phyloP scores from a whole-genome alignment of 2,797 vertebrate genomes.

The Pyrrhura leucotis region DNA sequence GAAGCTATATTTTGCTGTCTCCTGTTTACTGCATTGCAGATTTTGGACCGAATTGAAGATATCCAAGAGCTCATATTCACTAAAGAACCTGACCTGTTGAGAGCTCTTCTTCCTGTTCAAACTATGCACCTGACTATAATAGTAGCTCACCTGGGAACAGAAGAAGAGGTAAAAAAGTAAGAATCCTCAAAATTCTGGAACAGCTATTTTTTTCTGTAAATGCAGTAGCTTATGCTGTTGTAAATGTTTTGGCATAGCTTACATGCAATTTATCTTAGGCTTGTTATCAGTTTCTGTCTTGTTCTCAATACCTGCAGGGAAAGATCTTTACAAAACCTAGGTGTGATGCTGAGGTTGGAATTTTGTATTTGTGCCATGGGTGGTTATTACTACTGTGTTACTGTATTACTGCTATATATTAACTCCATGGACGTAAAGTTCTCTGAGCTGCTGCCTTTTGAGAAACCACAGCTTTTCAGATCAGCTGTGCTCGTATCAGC shows the following conservation, averaged over 20 bases:
- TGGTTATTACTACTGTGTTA: not conserved
- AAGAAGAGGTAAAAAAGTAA: slow-evolving; percentile 63
- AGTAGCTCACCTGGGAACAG: slow-evolving; percentile 34
- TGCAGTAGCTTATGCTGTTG: not conserved
- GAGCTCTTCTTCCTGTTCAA: slow-evolving; percentile 45
- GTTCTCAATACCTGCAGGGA: not conserved
- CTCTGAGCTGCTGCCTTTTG: not conserved
- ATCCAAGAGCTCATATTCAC: slow-evolving; percentile 48
- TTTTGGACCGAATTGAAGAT: slow-evolving; percentile 70
- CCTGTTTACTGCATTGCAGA: slow-evolving; percentile 20
- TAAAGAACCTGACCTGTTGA: slow-evolving; percentile 54
- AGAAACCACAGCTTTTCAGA: not conserved
- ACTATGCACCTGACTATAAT: slow-evolving; percentile 47
- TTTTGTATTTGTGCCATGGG: not conserved
- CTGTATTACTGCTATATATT: not conserved
- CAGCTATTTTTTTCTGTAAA: not conserved
- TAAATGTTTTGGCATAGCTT: not conserved
- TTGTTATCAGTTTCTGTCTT: not conserved
- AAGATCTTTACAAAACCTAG: not conserved
- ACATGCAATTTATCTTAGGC: not conserved
- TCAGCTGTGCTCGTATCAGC: not conserved
- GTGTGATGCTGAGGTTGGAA: not conserved
- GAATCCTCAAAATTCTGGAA: not conserved
- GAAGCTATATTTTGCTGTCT: not conserved
- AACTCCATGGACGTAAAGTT: not conserved